These are phyloP conservation scores for Pomacea maculata DNA, from an alignment of 1,140 invertebrate genomes.

Conservation along the genomic window DNA sequence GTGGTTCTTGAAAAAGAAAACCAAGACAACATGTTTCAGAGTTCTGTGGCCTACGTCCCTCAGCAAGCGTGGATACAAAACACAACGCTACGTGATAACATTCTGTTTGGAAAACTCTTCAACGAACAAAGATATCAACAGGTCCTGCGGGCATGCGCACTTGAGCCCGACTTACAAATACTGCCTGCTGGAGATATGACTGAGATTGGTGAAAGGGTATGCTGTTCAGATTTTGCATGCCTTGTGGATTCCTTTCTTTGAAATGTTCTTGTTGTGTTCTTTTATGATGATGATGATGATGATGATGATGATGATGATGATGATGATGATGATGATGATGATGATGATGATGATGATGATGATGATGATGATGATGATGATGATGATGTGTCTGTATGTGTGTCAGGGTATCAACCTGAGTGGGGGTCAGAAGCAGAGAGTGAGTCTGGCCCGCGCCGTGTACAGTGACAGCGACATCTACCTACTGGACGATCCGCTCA, in stretches of 20 bases:
- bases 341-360: no score
- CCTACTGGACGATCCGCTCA: slow-evolving; percentile 72
- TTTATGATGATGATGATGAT: no score
- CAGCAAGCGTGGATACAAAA: slow-evolving; percentile 80
- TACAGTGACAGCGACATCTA: slow-evolving; percentile 73
- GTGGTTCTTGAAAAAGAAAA: no score
- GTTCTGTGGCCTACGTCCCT: slow-evolving; percentile 76
- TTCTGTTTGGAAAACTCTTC: slow-evolving; percentile 71
- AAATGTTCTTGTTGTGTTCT: no score
- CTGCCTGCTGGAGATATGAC: slow-evolving; percentile 76
- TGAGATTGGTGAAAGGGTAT: slow-evolving; percentile 65
- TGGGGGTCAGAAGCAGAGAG: slow-evolving; percentile 67
- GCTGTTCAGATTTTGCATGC: neutral
- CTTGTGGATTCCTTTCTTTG: neutral
- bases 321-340: no score
- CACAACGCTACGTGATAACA: slow-evolving; percentile 74
- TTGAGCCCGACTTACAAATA: slow-evolving; percentile 78
- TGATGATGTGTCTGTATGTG: no score
- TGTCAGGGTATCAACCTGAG: slow-evolving; percentile 52
- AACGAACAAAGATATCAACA: slow-evolving; percentile 64
- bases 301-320: no score
- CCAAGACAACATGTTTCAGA: no score
- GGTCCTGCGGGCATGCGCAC: slow-evolving; percentile 68
- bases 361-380: neutral
- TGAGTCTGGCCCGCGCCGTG: slow-evolving; percentile 63